phyloP scores from a whole-genome alignment of 2,888 invertebrate species.

The Cryptus armator region DNA sequence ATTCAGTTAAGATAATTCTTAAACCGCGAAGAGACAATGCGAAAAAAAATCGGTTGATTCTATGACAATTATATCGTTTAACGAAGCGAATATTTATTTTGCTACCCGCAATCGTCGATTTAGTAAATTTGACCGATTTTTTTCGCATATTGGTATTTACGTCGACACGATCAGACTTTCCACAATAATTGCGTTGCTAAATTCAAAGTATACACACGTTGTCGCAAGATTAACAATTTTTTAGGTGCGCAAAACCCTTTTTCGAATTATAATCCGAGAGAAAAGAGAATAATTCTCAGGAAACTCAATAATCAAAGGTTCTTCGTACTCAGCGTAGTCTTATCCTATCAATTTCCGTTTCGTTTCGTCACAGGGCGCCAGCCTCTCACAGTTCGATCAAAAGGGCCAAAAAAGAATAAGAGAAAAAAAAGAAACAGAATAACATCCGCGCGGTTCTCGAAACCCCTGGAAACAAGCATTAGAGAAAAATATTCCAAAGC shows the following conservation, averaged over 20 bases:
- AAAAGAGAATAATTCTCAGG: background rate
- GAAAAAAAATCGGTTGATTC: too few relatives aligned
- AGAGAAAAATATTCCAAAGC: constrained; percentile 63
- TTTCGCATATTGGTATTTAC: too few relatives aligned
- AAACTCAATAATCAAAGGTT: constrained; percentile 15
- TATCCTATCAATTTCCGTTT: constrained; percentile 80
- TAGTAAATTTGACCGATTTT: too few relatives aligned
- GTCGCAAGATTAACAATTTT: background rate
- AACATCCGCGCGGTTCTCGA: constrained; percentile 72
- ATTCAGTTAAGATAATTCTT: too few relatives aligned
- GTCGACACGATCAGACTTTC: too few relatives aligned
- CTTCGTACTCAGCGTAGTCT: constrained; percentile 38
- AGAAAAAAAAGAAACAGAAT: constrained; percentile 70
- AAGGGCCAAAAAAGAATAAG: constrained; percentile 63
- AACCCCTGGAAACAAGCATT: constrained; percentile 74
- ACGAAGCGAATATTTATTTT: too few relatives aligned
- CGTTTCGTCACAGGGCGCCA: constrained; percentile 76
- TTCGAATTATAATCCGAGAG: background rate
- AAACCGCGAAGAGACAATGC: too few relatives aligned
- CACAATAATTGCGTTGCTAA: background rate
- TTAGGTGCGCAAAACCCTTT: background rate
- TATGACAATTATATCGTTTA: too few relatives aligned
- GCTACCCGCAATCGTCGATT: too few relatives aligned
- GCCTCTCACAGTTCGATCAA: constrained; percentile 54
- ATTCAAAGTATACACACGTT: background rate